Percentiles rank a stretch among this genome's conserved stretches.
These are phyloP conservation scores for Amphipyra tragopoginis DNA, from an alignment of 2,888 invertebrate genomes.

Conservation along the genomic window DNA sequence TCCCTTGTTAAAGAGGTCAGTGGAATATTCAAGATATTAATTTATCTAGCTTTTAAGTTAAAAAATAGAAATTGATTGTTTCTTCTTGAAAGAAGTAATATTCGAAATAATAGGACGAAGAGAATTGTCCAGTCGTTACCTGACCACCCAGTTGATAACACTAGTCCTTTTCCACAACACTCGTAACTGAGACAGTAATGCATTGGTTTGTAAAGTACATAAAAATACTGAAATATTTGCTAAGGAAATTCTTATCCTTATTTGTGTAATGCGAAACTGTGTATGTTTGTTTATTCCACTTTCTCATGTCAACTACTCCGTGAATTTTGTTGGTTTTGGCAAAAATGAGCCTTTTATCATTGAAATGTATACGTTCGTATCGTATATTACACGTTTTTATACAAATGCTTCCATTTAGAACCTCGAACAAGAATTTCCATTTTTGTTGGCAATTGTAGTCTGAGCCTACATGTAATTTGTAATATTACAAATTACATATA, in stretches of 20 bases:
- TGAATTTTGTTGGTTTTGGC: constrained; percentile 25
- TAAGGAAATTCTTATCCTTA: constrained; percentile 20
- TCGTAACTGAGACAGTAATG: too few relatives aligned
- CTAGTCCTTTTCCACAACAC: too few relatives aligned
- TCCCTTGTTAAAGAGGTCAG: constrained; percentile 84
- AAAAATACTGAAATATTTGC: background rate
- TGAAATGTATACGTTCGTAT: background rate
- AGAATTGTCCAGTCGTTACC: background rate
- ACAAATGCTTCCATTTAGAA: constrained; percentile 1
- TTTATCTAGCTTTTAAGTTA: background rate
- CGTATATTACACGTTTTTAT: background rate
- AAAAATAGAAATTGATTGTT: background rate
- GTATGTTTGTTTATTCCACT: constrained; percentile 37
- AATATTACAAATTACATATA: constrained; percentile 26
- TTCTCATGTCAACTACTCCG: constrained; percentile 37
- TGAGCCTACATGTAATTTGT: constrained; percentile 31
- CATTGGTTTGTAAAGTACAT: too few relatives aligned
- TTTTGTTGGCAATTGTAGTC: constrained; percentile 22
- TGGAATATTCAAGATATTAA: background rate
- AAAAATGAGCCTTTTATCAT: constrained; percentile 17
- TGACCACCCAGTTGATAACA: too few relatives aligned
- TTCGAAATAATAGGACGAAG: background rate
- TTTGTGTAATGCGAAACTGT: constrained; percentile 32
- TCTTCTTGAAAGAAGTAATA: background rate
- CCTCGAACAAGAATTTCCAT: constrained; percentile 16